phyloP scores from a whole-genome alignment of 1,140 invertebrate genomes.

The Lasioglossum baleicum region DNA sequence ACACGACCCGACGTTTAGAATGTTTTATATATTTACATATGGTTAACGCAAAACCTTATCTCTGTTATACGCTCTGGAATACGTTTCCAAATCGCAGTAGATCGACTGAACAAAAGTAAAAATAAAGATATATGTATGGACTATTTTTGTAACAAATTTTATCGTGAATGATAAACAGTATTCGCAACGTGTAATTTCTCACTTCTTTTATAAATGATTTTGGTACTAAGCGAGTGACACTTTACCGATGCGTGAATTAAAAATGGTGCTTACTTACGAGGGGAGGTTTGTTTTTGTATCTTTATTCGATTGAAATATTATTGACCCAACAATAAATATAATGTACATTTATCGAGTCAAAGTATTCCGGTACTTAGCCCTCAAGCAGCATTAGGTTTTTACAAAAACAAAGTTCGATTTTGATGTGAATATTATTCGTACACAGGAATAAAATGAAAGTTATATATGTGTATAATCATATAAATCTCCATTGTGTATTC shows the following conservation, averaged over 20 bases:
- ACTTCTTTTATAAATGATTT: slow-evolving; percentile 32
- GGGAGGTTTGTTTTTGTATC: slow-evolving; percentile 3
- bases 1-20: not conserved
- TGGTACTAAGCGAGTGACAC: slow-evolving; percentile 28
- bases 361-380: not conserved
- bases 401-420: slow-evolving; percentile 27
- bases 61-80: not conserved
- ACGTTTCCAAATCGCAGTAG: slow-evolving; percentile 2
- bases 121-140: not conserved
- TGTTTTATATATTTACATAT: slow-evolving; percentile 11
- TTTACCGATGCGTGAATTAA: slow-evolving; percentile 28
- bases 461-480: not conserved
- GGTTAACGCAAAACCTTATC: slow-evolving; percentile 7
- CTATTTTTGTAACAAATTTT: slow-evolving; percentile 48
- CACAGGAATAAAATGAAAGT: slow-evolving; percentile 22
- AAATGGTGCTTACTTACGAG: slow-evolving; percentile 16
- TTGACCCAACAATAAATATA: not conserved
- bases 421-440: slow-evolving; percentile 32
- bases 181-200: slow-evolving; percentile 29
- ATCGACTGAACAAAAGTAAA: not conserved
- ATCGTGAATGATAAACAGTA: slow-evolving; percentile 6
- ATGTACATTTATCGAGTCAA: not conserved
- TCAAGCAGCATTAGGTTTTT: slow-evolving; percentile 23
- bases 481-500: not conserved
- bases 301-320: not conserved